Conservation (phyloP, 1,140 invertebrate species). For the Coenobita brevimanus region DNA sequence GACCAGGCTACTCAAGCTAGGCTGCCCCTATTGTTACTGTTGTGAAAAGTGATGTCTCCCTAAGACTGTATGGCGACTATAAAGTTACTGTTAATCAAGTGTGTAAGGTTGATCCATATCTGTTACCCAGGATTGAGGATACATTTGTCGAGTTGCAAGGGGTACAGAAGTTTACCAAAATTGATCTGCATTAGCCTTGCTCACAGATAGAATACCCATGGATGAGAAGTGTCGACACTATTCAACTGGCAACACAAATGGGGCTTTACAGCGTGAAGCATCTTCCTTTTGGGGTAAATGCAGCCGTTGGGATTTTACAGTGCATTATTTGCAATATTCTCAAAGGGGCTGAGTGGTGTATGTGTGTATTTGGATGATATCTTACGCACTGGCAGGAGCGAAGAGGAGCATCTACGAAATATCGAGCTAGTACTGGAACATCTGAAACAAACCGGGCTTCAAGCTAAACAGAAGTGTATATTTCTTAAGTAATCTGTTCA, state of each 20-base stretch:
- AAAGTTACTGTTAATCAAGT: neutral
- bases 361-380: neutral
- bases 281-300: conserved; percentile 3
- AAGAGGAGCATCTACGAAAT: neutral
- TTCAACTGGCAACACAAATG: conserved; percentile 6
- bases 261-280: neutral
- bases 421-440: neutral
- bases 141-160: neutral
- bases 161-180: conserved; percentile 11
- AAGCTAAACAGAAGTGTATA: no score
- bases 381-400: no score
- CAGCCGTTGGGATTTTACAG: conserved; percentile 20
- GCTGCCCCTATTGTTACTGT: no score
- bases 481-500: no score
- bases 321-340: neutral
- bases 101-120: conserved; percentile 4
- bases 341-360: neutral
- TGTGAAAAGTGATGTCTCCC: no score
- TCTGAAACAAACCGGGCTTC: no score
- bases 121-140: conserved; percentile 31
- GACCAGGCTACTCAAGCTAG: no score
- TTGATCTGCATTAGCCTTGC: conserved; percentile 8
- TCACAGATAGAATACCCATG: conserved; percentile 3
- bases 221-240: conserved; percentile 1
- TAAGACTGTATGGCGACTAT: no score